Evolutionary conservation across 2,113 vertebrate species (phyloP), one percentile per base, ranked within the genome.

Genomic region (Gyps fulvus): DNA sequence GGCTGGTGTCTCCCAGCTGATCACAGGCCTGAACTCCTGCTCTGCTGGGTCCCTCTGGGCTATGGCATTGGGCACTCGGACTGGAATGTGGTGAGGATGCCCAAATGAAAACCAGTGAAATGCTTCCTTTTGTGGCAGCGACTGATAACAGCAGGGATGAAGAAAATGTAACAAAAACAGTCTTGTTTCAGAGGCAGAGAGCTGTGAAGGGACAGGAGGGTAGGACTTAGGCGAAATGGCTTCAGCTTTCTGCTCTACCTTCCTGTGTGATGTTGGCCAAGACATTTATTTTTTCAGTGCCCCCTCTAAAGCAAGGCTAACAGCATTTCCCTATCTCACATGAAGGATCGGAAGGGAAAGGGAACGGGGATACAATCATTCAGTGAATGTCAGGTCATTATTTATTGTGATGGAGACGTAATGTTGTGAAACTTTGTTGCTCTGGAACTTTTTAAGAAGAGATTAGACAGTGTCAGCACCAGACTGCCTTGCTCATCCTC

Each of bases 331-430:
- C 32, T 65, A 59, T 73, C 45, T 89, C 63, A 74, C 58, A 54
- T 49, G 49, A 94, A 91, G 50, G 50, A 83, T 90, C 1, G 1
- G 55, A 95, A 92, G 18, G 25, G 49, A 92, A 89, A 83, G 38
- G 36, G 45, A 92, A 91, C 11, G 59, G 27, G 50, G 57, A 91
- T 78, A 71, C 80, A 87, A 74, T 89, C 45, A 38, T 49, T 94
- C 91, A 58, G 26, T 71, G 83, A 78, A 87, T 94, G 87, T 91
- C 89, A 84, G 83, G 83, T 93, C 80, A 91, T 95, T 96, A 78
- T 38, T 96, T 95, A 66, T 34, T 47, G 80, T 89, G 72, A 94
- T 89, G 69, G 72, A 91, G 77, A 82, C 0, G 0, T 62, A 84
- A 67, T 47, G 42, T 70, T 82, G 62, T 62, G 65, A 91, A 92